Base-by-base conservation (phyloP, 2,113 vertebrate species). In the Onychostruthus taczanowskii region DNA sequence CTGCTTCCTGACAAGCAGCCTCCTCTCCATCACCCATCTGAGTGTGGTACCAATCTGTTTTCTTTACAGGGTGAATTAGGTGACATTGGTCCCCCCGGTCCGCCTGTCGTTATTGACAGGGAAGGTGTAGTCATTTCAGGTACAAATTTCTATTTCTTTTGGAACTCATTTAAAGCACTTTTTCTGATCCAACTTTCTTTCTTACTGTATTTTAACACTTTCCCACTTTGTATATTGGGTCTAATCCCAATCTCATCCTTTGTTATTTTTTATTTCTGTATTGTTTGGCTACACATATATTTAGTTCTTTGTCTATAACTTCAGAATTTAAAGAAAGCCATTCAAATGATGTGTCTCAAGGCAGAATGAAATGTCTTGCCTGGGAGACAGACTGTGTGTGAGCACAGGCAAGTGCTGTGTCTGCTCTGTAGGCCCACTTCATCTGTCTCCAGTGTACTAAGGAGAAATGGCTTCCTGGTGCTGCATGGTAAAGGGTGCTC, bases 1-100 rank as follows among this genome's bases (percentile, higher is more conserved):
- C 37, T 50, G 43, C 80, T 61, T 94, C 53, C 53, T 75, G 70
- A 50, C 41, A 64, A 69, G 56, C 75, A 84, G 26, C 44, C 59
- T 82, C 21, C 33, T 37, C 26, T 78, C 23, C 26, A 11, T 77
- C 41, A 28, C 16, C 41, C 35, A 10, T n/a, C 73, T 84, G 66
- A 91, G 58, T 23, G 28, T 53, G 62, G 43, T 3, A 0, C 33
- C 13, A 84, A 95, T 92, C 41, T 89, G 23, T 96, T 96, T 96
- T 73, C 73, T 96, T 96, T 96, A 11, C 95, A 99, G 99, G 99
- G 99, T 69, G 98, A 99, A 78, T 96, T 97, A 78, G 99, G 99
- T 90, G 98, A 98, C 7, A 67, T 94, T 0, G 99, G 99, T 86
- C 90, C 90, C 28, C 98, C 98, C 56, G 99, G 99, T 35, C 98